Base-by-base conservation (phyloP, 2,113 vertebrate species). In the Cavia aperea region DNA sequence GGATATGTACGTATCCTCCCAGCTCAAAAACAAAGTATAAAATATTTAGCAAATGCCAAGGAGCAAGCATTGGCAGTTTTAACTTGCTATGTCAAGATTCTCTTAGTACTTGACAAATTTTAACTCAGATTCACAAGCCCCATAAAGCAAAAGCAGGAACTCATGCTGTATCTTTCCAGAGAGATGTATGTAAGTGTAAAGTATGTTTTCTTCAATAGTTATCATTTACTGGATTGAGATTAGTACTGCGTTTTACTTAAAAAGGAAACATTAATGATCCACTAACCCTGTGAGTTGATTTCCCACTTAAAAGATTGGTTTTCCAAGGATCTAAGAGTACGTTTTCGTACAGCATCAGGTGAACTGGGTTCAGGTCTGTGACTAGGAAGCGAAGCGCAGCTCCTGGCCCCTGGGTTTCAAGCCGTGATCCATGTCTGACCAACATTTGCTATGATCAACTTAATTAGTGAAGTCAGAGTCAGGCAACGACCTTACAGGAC, bases 61-160 rank as follows among this genome's bases (percentile, higher is more conserved):
- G 70, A 94, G 73, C 66, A 70, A 51, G 36, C 73, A 83, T 62
- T 54, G 63, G 60, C 89, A 86, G 79, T 88, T 95, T 94, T 94
- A 92, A 82, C 33, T 31, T 88, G 56, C 56, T 92, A 92, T 75
- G 58, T 94, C 82, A 95, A 93, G 91, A 93, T 70, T 92, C 89
- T 94, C 88, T 92, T 54, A 83, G 85, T 60, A 70, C 81, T 75
- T 88, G 62, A 91, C 62, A 94, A 54, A 70, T 73, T 92, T 94
- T 86, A 92, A 91, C n/a, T 92, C 70, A 85, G 77, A 92, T 91
- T 88, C 88, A 90, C 90, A 90, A 93, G 90, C n/a, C 78, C 66
- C 19, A 60, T 23, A 81, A 89, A 85, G 88, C 86, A 81, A 93
- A 93, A 86, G 72, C 86, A 91, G 56, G 31, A 85, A 68, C 54